phyloP scores from a whole-genome alignment of 1,140 invertebrate species.

The Neotoxoptera formosana region DNA sequence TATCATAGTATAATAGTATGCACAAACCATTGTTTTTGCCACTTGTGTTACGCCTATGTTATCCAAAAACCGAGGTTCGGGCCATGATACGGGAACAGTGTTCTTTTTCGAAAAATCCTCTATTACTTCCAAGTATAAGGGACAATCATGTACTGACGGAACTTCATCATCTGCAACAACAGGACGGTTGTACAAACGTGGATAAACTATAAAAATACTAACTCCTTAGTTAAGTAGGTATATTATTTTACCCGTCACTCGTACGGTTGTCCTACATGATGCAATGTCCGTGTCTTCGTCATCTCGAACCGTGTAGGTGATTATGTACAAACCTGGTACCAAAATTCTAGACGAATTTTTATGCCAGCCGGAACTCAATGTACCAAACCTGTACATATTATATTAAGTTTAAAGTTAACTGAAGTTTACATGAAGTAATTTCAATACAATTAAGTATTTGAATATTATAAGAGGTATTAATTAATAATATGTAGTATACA shows the following conservation, averaged over 20 bases:
- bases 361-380: constrained; percentile 39
- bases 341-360: constrained; percentile 11
- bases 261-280: constrained; percentile 22
- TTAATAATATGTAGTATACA: neutral
- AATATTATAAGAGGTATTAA: neutral
- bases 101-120: neutral
- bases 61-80: constrained; percentile 3
- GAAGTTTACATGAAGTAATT: neutral
- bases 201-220: neutral
- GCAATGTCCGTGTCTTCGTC: neutral
- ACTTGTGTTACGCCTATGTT: neutral
- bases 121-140: neutral
- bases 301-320: constrained; percentile 34
- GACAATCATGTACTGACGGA: constrained; percentile 13
- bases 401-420: neutral
- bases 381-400: neutral
- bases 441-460: neutral
- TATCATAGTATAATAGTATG: neutral
- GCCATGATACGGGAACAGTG: neutral
- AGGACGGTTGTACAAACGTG: neutral
- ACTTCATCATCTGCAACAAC: neutral
- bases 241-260: constrained; percentile 35
- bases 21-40: constrained; percentile 9
- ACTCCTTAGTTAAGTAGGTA: neutral
- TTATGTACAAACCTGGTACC: neutral